Evolutionary conservation across 2,113 vertebrate genomes (phyloP).

Genomic region (Garra rufa): DNA sequence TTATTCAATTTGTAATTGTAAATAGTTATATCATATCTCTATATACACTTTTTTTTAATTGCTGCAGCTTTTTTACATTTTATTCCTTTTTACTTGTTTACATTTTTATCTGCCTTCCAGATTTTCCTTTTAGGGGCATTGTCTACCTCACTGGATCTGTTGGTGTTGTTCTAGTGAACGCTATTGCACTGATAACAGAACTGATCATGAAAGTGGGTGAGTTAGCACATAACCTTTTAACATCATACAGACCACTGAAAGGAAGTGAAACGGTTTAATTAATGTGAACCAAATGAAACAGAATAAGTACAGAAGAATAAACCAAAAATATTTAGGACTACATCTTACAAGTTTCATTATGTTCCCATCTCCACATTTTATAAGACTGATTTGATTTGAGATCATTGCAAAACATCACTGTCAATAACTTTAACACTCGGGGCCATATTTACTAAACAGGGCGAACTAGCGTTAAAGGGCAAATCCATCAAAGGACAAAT

Average conservation of each 20-base stretch:
- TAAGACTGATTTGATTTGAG: neutral
- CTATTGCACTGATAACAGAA: constrained; percentile 10
- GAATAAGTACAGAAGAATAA: too few relatives aligned
- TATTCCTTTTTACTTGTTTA: neutral
- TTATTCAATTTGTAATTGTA: too few relatives aligned
- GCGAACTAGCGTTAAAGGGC: too few relatives aligned
- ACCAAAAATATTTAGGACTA: neutral
- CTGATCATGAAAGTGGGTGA: constrained; percentile 38
- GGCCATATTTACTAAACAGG: too few relatives aligned
- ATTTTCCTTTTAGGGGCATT: neutral
- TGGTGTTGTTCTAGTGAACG: constrained; percentile 10
- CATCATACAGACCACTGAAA: neutral
- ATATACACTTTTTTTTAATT: too few relatives aligned
- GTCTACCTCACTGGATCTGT: constrained; percentile 3
- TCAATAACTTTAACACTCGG: too few relatives aligned
- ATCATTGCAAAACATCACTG: too few relatives aligned
- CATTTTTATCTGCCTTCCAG: neutral
- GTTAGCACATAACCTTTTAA: neutral
- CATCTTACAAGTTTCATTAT: neutral
- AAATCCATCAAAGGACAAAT: too few relatives aligned
- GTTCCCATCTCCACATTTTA: neutral
- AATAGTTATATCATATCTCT: too few relatives aligned
- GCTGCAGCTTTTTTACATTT: neutral
- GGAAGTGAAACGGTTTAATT: neutral
- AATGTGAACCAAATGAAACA: neutral